phyloP scores from a whole-genome alignment of 2,888 invertebrate genomes.

The Meloe dianella region DNA sequence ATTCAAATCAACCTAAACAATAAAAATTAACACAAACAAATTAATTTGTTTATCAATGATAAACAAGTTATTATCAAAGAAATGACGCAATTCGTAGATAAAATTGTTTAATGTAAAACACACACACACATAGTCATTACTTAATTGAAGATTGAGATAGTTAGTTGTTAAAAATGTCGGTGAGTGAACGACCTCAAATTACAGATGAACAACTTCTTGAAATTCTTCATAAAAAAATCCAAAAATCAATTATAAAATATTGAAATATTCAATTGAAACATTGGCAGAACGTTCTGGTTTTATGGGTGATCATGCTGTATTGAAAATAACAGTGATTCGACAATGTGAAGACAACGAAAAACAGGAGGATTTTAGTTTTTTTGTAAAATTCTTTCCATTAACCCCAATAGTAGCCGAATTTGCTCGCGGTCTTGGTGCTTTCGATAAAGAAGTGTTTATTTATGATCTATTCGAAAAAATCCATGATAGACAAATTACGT shows the following conservation, averaged over 20 bases:
- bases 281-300: slow-evolving; percentile 42
- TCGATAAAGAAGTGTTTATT: slow-evolving; percentile 45
- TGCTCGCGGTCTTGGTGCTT: slow-evolving; percentile 45
- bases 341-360: slow-evolving; percentile 17
- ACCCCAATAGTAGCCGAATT: slow-evolving; percentile 40
- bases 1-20: slow-evolving; percentile 82
- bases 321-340: slow-evolving; percentile 37
- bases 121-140: no score
- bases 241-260: slow-evolving; percentile 34
- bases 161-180: background rate
- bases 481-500: slow-evolving; percentile 29
- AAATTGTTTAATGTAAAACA: background rate
- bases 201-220: background rate
- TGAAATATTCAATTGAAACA: slow-evolving; percentile 31
- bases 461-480: slow-evolving; percentile 43
- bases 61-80: background rate
- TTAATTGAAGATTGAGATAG: background rate
- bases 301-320: slow-evolving; percentile 46
- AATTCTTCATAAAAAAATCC: background rate
- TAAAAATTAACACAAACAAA: slow-evolving; percentile 18
- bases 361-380: slow-evolving; percentile 39
- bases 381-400: slow-evolving; percentile 49
- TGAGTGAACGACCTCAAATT: background rate
- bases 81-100: background rate
- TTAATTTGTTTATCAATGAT: background rate